phyloP scores from a whole-genome alignment of 2,888 invertebrate species.

The Himalopsyche kuldschensis region DNA sequence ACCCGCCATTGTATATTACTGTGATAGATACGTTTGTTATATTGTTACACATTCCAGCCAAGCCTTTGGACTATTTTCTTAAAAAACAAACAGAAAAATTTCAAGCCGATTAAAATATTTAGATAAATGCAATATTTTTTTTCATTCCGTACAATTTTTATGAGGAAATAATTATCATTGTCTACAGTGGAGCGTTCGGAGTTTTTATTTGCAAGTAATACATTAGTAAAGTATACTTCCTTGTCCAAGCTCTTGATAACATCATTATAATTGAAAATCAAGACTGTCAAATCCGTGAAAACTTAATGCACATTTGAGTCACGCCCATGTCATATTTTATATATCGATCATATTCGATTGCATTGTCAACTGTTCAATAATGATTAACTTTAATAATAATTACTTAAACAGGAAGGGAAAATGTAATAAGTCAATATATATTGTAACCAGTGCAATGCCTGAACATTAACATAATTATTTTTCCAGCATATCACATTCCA shows the following conservation, averaged over 20 bases:
- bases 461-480: too few relatives aligned
- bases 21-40: background rate
- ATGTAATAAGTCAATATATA: too few relatives aligned
- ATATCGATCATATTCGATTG: too few relatives aligned
- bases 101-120: background rate
- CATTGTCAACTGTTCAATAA: too few relatives aligned
- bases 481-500: too few relatives aligned
- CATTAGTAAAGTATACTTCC: background rate
- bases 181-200: background rate
- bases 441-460: too few relatives aligned
- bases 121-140: background rate
- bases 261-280: background rate
- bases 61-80: background rate
- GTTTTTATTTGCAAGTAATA: background rate
- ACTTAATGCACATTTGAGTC: background rate
- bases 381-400: too few relatives aligned
- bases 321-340: background rate
- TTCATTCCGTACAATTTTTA: background rate
- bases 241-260: background rate
- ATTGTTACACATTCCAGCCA: background rate
- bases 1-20: background rate
- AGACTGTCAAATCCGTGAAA: background rate
- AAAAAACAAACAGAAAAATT: background rate
- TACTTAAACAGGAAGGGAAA: too few relatives aligned
- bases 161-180: background rate